A percentile compares a stretch with the other conserved stretches of the same genome.
Evolutionary conservation across 1,140 invertebrate genomes (phyloP).

Genomic region (Maniola jurtina): DNA sequence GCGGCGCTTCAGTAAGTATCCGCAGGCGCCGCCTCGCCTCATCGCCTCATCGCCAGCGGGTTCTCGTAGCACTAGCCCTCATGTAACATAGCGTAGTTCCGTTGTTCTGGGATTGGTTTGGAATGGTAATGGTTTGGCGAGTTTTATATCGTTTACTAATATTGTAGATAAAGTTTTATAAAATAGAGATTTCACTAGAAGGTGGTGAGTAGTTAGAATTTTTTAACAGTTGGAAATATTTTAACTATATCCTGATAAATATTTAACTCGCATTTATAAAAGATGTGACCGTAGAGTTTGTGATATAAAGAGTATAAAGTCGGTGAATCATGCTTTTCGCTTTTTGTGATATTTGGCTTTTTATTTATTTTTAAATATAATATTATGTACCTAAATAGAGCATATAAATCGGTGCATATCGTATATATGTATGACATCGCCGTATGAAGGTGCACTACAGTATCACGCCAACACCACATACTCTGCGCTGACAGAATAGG

Average conservation of each 20-base stretch:
- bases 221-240: slow-evolving; percentile 22
- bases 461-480: slow-evolving; percentile 7
- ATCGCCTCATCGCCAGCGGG: slow-evolving; percentile 36
- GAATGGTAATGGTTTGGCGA: slow-evolving; percentile 70
- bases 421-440: slow-evolving; percentile 33
- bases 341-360: slow-evolving; percentile 75
- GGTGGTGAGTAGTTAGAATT: slow-evolving; percentile 62
- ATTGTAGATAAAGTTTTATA: slow-evolving; percentile 51
- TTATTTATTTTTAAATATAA: slow-evolving; percentile 52
- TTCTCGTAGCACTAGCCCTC: slow-evolving; percentile 48
- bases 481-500: slow-evolving; percentile 14
- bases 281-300: slow-evolving; percentile 11
- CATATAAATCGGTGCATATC: slow-evolving; percentile 23
- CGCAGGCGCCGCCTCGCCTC: slow-evolving; percentile 41
- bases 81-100: slow-evolving; percentile 50
- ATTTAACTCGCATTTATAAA: not conserved
- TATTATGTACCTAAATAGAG: slow-evolving; percentile 30
- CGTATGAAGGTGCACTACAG: slow-evolving; percentile 33
- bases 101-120: slow-evolving; percentile 50
- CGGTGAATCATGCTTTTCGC: slow-evolving; percentile 56
- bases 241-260: not conserved
- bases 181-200: slow-evolving; percentile 45
- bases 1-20: slow-evolving; percentile 92
- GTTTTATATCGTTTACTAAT: slow-evolving; percentile 54
- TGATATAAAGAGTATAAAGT: slow-evolving; percentile 18